phyloP scores from a whole-genome alignment of 2,888 invertebrate genomes.

The Rutpela maculata region DNA sequence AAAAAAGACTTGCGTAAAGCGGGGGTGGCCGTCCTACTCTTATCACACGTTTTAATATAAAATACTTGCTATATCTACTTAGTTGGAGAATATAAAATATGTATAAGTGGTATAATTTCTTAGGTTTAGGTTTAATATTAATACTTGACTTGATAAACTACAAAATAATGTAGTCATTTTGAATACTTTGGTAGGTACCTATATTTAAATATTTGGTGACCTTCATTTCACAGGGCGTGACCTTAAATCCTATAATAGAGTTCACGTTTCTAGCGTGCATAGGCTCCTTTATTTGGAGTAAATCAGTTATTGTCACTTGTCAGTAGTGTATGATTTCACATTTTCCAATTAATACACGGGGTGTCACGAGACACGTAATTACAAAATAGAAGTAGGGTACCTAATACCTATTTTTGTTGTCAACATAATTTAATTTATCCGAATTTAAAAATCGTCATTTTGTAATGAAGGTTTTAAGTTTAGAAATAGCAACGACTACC shows the following conservation, averaged over 20 bases:
- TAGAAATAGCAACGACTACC: too few species aligned
- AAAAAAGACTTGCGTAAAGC: background rate
- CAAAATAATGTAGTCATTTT: background rate
- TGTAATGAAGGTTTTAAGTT: too few species aligned
- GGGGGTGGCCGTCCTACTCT: background rate
- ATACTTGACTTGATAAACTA: background rate
- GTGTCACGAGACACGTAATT: too few species aligned
- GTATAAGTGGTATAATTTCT: background rate
- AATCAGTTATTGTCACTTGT: background rate
- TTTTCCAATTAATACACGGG: background rate
- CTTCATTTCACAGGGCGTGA: constrained; percentile 7
- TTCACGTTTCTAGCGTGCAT: too few species aligned
- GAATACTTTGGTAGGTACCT: background rate
- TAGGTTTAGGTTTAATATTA: background rate
- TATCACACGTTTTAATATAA: background rate
- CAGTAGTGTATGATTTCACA: background rate
- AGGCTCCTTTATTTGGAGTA: background rate
- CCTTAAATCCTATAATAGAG: background rate
- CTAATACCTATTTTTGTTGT: too few species aligned
- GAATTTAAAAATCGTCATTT: too few species aligned
- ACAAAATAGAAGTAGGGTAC: too few species aligned
- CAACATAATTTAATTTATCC: too few species aligned
- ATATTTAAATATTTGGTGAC: constrained; percentile 1
- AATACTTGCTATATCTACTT: background rate
- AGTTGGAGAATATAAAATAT: too few species aligned